phyloP scores from a whole-genome alignment of 1,140 invertebrate species.

The Zaprionus nigranus region DNA sequence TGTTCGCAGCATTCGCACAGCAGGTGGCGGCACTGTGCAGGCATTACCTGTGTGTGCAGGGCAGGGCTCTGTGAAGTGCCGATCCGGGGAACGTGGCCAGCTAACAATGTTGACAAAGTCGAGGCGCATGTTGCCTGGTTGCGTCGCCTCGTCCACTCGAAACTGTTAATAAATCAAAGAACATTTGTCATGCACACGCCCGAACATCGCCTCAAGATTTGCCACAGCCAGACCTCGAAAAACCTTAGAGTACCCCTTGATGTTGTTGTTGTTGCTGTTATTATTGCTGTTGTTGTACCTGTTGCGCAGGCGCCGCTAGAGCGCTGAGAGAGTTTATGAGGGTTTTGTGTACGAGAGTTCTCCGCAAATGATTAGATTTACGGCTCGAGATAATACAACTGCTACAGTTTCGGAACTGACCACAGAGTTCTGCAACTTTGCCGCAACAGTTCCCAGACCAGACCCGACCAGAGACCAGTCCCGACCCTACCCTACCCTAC shows the following conservation, averaged over 20 bases:
- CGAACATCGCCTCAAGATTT: conserved; percentile 36
- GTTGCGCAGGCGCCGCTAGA: conserved; percentile 61
- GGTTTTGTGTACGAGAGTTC: conserved; percentile 22
- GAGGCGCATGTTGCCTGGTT: conserved; percentile 8
- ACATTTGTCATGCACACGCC: conserved; percentile 74
- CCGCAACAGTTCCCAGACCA: conserved; percentile 6
- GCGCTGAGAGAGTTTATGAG: conserved; percentile 25
- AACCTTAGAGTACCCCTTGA: neutral
- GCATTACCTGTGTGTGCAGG: neutral
- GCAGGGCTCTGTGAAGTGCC: conserved; percentile 56
- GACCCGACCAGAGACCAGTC: neutral
- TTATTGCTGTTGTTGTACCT: conserved; percentile 39
- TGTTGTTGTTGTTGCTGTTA: neutral
- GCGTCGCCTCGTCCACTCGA: conserved; percentile 37
- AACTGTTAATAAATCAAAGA: conserved; percentile 68
- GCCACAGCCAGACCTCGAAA: conserved; percentile 16
- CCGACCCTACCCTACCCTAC: too few species aligned
- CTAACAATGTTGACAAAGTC: conserved; percentile 62
- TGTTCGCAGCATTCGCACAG: conserved; percentile 51
- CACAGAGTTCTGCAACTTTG: conserved; percentile 29
- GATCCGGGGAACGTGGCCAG: conserved; percentile 47
- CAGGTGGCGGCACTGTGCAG: conserved; percentile 47
- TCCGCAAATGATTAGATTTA: conserved; percentile 63
- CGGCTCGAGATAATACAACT: conserved; percentile 57
- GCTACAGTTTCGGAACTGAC: conserved; percentile 55